Conservation (phyloP, 2,797 vertebrate genomes). For the Mormyrus hasselquistii region DNA sequence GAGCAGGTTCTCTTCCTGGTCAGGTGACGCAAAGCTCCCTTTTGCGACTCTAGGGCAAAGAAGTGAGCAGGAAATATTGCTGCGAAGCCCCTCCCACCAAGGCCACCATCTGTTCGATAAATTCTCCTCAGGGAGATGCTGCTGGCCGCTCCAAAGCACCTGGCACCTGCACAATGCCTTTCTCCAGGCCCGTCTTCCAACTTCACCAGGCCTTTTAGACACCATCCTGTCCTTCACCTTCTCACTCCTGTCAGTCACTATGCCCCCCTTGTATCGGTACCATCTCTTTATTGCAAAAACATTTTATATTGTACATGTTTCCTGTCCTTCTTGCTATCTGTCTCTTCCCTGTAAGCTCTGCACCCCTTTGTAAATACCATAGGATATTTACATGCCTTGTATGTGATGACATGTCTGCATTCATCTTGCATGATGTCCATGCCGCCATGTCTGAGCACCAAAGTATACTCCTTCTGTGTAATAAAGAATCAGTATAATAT, state of each 20-base stretch:
- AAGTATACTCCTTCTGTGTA: not conserved
- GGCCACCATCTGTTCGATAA: not conserved
- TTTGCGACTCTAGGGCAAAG: not conserved
- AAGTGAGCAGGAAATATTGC: not conserved
- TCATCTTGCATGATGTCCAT: not conserved
- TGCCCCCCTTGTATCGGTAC: not conserved
- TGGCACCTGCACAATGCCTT: not conserved
- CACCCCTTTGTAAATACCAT: not conserved
- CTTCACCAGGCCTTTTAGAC: not conserved
- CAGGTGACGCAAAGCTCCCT: not conserved
- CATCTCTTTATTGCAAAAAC: not conserved
- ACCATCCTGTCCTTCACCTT: not conserved
- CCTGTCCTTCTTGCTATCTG: not conserved
- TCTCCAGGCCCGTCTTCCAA: not conserved
- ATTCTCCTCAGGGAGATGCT: not conserved
- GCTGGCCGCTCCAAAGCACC: not conserved
- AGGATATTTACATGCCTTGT: not conserved
- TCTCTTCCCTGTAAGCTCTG: not conserved
- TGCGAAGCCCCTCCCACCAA: not conserved
- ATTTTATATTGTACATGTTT: not conserved
- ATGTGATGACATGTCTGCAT: not conserved
- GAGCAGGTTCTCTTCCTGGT: not conserved
- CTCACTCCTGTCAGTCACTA: not conserved
- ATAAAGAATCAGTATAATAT: not conserved
- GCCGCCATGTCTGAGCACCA: not conserved